A percentile compares a stretch with the other conserved stretches of the same genome.
Evolutionary conservation across 2,113 vertebrate genomes (phyloP).

Genomic region (Burhinus oedicnemus): DNA sequence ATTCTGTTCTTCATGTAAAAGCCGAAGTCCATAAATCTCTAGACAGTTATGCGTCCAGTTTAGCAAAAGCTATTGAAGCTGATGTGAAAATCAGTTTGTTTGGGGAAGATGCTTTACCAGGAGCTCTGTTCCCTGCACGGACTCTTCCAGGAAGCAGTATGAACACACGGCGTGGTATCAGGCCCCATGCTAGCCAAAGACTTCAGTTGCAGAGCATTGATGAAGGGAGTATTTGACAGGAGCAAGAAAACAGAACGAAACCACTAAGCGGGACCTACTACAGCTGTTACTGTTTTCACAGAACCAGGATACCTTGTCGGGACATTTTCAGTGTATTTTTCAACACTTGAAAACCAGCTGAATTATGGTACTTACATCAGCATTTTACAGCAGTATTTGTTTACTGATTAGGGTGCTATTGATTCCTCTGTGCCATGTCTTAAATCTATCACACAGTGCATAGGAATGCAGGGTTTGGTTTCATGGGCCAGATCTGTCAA

Average conservation of each 20-base stretch:
- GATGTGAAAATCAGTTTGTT: constrained; percentile 94
- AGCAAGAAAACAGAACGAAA: constrained; percentile 22
- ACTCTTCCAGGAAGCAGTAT: constrained; percentile 39
- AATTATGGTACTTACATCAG: neutral
- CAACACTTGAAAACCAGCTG: neutral
- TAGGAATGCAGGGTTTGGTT: neutral
- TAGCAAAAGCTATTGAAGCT: constrained; percentile 92
- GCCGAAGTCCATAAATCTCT: constrained; percentile 90
- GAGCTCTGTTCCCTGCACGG: constrained; percentile 69
- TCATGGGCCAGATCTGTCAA: neutral
- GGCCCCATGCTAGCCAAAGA: constrained; percentile 83
- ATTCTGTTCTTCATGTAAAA: constrained; percentile 82
- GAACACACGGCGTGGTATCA: constrained; percentile 70
- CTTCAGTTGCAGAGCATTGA: constrained; percentile 93
- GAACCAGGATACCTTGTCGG: neutral
- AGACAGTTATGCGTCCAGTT: constrained; percentile 88
- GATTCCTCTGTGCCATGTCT: neutral
- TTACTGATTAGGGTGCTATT: constrained; percentile 38
- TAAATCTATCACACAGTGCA: neutral
- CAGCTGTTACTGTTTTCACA: neutral
- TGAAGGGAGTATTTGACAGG: constrained; percentile 86
- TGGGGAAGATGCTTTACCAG: constrained; percentile 81
- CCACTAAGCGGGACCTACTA: neutral
- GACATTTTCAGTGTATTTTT: neutral
- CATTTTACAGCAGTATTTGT: constrained; percentile 35